These are phyloP conservation scores for Pangasius mekongensis DNA, from an alignment of 2,797 vertebrate species.

Conservation along the genomic window DNA sequence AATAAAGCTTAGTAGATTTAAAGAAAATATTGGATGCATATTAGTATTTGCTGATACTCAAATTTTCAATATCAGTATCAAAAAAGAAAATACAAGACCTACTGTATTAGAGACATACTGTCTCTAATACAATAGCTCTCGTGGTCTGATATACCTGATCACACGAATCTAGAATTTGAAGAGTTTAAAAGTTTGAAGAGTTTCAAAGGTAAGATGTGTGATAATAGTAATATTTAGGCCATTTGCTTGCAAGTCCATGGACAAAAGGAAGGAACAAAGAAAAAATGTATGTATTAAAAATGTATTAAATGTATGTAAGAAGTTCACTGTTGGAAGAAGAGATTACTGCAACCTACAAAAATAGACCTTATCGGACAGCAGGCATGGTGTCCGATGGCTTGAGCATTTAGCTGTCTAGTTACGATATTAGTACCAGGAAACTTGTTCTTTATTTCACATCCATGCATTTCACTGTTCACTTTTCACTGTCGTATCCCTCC, in stretches of 20 bases:
- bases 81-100: neutral
- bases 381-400: neutral
- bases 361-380: constrained; percentile 14
- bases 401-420: neutral
- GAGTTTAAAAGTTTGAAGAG: neutral
- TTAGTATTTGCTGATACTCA: neutral
- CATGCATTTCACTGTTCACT: constrained; percentile 35
- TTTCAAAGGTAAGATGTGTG: neutral
- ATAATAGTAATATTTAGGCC: neutral
- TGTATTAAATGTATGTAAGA: neutral
- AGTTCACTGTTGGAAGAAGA: neutral
- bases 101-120: no score
- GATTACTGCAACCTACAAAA: neutral
- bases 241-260: neutral
- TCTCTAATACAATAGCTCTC: neutral
- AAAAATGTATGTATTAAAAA: neutral
- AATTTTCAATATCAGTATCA: neutral
- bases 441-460: constrained; percentile 35
- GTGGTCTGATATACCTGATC: neutral
- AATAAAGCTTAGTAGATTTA: neutral
- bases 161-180: neutral
- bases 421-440: constrained; percentile 18
- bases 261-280: neutral
- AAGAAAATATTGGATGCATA: neutral
- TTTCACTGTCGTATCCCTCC: neutral